phyloP scores from a whole-genome alignment of 2,113 vertebrate genomes.

The Sorex fumeus region DNA sequence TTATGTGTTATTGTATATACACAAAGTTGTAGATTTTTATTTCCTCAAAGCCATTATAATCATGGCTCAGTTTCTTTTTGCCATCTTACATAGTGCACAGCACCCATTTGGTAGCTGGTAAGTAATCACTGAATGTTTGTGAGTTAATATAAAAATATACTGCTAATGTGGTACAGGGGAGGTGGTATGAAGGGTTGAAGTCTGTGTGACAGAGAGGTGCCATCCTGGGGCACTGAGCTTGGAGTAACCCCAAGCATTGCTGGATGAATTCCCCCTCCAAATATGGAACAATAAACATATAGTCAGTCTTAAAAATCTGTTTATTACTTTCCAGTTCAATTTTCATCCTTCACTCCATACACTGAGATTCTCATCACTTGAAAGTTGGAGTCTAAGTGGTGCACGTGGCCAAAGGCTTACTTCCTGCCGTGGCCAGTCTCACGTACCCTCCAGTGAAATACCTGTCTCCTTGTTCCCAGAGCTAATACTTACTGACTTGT shows the following conservation, averaged over 20 bases:
- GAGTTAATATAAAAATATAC: background rate
- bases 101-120: background rate
- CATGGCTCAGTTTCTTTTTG: background rate
- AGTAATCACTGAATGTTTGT: background rate
- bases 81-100: constrained; percentile 10
- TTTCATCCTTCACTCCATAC: background rate
- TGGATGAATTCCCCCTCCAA: background rate
- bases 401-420: background rate
- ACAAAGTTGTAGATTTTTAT: constrained; percentile 14
- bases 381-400: constrained; percentile 10
- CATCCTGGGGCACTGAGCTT: no score
- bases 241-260: no score
- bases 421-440: background rate
- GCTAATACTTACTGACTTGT: background rate
- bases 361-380: background rate
- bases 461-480: background rate
- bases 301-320: background rate
- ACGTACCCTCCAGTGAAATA: background rate
- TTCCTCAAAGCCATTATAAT: background rate
- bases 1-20: background rate
- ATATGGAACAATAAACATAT: background rate
- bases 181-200: no score
- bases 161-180: no score
- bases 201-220: no score
- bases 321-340: background rate